Base-by-base conservation (phyloP, 2,113 vertebrate species). In the Ailuropoda melanoleuca region DNA sequence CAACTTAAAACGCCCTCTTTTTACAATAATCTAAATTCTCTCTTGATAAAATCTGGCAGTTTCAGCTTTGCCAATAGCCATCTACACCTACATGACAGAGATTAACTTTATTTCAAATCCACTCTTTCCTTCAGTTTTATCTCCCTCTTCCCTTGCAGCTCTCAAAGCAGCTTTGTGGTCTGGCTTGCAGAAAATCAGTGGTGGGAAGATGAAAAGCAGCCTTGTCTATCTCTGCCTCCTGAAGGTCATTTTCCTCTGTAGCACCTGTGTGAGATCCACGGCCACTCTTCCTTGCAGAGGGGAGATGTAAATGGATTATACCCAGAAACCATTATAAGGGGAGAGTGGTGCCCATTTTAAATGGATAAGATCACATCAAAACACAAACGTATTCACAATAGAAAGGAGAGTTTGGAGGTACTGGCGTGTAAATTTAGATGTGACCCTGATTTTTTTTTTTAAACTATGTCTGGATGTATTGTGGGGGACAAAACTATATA, bases 161-260 rank as follows among this genome's bases (percentile, higher is more conserved):
- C 29, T 84, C 92, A 96, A 93, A 93, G 95, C 78, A 70, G 90
- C 55, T 96, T 96, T 95, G 97, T 94, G 84, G 80, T 77, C 39
- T 93, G 95, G 70, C 95, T 92, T 77, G 83, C 82, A 70, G 21
- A 46, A 93, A 96, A 98, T 96, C 95, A 96, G 60, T 2, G 11
- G 50, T 10, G 55, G 74, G 77, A 78, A 90, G 97, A 97, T 97
- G 97, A 96, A 97, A 95, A 94, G 93, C 95, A 6, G 31, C 56
- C 58, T 85, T 90, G 66, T 92, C 97, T 96, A 90, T 97, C 94
- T 97, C 94, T 3, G 24, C 89, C 31, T 3, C 62, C 90, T 92
- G 96, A 97, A 96, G 97, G 97, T 96, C 97, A 90, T 77, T 74
- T 56, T 10, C 4, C 86, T 75, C 72, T 7, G 50, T 1, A 77